Conservation (phyloP, 2,888 invertebrate species). For the Drosophila sordidapex region DNA sequence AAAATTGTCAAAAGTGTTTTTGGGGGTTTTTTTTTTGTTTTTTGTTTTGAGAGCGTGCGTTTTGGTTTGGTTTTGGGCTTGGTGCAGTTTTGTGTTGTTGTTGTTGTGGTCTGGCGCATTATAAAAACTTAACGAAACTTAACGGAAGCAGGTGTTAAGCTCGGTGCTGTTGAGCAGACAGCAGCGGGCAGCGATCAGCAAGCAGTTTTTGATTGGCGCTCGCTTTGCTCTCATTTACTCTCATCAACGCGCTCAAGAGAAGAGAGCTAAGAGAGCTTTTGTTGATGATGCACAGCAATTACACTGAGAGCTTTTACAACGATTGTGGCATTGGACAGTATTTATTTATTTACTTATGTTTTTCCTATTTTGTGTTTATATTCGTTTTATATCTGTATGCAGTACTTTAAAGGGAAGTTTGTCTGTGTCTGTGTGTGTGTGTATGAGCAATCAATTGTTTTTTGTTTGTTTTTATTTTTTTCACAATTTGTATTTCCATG, state of each 20-base stretch:
- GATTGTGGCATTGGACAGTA: constrained; percentile 74
- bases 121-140: constrained; percentile 60
- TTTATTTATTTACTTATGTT: constrained; percentile 6
- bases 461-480: neutral
- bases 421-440: constrained; percentile 17
- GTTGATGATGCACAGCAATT: neutral
- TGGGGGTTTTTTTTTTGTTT: neutral
- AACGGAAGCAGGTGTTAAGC: constrained; percentile 56
- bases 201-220: constrained; percentile 1
- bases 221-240: neutral
- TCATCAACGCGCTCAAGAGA: neutral
- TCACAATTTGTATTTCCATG: constrained; percentile 47
- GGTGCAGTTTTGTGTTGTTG: constrained; percentile 27
- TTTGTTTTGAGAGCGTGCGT: constrained; percentile 6
- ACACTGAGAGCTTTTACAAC: constrained; percentile 42
- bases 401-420: constrained; percentile 14
- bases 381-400: neutral
- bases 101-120: constrained; percentile 26
- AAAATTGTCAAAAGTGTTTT: constrained; percentile 23
- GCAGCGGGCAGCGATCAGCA: constrained; percentile 6
- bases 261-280: neutral
- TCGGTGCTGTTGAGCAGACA: constrained; percentile 7
- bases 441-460: constrained; percentile 43
- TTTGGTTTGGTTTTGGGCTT: constrained; percentile 14
- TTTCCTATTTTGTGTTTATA: constrained; percentile 1